Percentiles rank a stretch among this genome's conserved stretches.
These are phyloP conservation scores for Limnephilus lunatus DNA, from an alignment of 2,888 invertebrate species.

Conservation along the genomic window DNA sequence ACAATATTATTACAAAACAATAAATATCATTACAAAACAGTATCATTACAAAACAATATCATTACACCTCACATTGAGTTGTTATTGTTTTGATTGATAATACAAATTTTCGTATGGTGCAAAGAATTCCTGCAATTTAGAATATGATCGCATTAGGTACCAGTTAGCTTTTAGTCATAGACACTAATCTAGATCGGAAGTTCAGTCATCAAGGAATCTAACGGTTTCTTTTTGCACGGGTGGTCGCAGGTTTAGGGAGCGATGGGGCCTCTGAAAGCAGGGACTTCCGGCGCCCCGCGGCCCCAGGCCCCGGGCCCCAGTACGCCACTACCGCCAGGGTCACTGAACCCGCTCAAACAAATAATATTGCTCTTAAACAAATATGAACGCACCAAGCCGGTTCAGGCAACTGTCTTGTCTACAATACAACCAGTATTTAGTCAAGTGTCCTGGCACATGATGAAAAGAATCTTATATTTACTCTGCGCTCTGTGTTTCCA, in stretches of 20 bases:
- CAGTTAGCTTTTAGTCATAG: not conserved
- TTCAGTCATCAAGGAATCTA: not conserved
- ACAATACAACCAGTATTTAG: not conserved
- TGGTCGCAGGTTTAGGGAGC: not conserved
- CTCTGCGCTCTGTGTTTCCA: not conserved
- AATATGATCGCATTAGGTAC: not conserved
- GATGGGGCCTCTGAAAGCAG: not conserved
- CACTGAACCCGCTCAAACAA: slow-evolving; percentile 41
- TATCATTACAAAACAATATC: not conserved
- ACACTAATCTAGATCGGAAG: too few species aligned
- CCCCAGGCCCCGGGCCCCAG: not conserved
- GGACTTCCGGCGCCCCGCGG: slow-evolving; percentile 24
- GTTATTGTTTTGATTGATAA: not conserved
- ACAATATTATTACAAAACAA: too few species aligned
- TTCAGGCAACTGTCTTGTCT: slow-evolving; percentile 15
- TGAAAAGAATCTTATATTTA: not conserved
- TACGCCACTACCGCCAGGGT: slow-evolving; percentile 25
- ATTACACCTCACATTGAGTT: not conserved
- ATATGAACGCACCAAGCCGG: slow-evolving; percentile 47
- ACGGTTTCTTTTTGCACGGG: not conserved
- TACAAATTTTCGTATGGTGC: not conserved
- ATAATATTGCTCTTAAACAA: slow-evolving; percentile 46
- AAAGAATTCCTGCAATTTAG: not conserved
- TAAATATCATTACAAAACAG: too few species aligned
- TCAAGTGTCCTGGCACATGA: slow-evolving; percentile 13